phyloP scores from a whole-genome alignment of 2,888 invertebrate species.

The Caenorhabditis wallacei region DNA sequence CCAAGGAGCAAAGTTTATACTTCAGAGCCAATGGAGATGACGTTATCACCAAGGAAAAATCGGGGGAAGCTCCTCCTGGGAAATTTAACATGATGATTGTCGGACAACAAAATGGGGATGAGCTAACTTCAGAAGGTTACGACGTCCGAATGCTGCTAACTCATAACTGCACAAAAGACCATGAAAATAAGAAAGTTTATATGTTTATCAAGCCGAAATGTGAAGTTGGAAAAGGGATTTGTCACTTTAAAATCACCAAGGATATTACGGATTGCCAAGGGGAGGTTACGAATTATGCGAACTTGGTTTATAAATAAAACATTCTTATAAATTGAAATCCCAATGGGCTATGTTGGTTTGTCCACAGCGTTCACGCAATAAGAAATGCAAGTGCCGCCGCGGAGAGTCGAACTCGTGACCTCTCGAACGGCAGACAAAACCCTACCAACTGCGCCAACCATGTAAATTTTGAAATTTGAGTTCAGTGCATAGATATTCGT shows the following conservation, averaged over 20 bases:
- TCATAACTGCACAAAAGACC: background rate
- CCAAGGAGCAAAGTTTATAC: too few relatives aligned
- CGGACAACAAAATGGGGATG: conserved; percentile 9
- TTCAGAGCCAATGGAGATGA: conserved; percentile 22
- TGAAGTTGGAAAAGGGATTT: conserved; percentile 10
- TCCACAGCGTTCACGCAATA: too few relatives aligned
- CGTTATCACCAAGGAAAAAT: background rate
- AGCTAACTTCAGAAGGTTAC: conserved; percentile 29
- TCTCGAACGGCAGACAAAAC: too few relatives aligned
- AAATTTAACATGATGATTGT: background rate
- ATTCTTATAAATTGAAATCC: too few relatives aligned
- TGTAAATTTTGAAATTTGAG: too few relatives aligned
- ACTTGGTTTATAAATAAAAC: conserved; percentile 6
- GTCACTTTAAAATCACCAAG: conserved; percentile 11
- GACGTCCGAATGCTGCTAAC: conserved; percentile 20
- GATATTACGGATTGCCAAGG: conserved; percentile 20
- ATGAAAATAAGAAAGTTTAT: conserved; percentile 4
- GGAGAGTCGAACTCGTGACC: too few relatives aligned
- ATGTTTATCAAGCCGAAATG: conserved; percentile 4
- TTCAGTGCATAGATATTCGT: too few relatives aligned
- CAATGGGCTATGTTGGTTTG: too few relatives aligned
- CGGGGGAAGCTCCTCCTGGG: background rate
- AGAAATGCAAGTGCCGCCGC: too few relatives aligned
- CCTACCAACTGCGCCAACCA: too few relatives aligned
- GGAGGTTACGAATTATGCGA: conserved; percentile 1